Base-by-base conservation (phyloP, 2,113 vertebrate species). In the Dipodomys stephensi region DNA sequence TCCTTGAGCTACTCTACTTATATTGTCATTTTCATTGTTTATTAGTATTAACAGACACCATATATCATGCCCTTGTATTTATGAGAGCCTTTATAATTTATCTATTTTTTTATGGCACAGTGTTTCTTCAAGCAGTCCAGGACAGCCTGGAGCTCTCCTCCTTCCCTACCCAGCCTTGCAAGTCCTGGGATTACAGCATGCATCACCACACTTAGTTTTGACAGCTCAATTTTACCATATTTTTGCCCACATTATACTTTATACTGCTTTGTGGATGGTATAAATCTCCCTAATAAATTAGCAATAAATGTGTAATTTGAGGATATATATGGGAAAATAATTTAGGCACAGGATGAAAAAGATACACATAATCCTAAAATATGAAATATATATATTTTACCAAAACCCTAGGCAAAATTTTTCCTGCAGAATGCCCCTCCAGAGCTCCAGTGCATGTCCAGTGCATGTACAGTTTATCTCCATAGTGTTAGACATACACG, bases 41-140 rank as follows among this genome's bases (percentile, higher is more conserved):
- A 10, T 25, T 69, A 27, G 28, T 72, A 53, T 44, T 28, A 60
- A 39, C 3, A 44, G 35, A 28, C 18, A 20, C 23, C 11, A 0
- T 6, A 3, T 1, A 32, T 2, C 10, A 16, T 87, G 12, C 20
- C 9, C 7, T 27, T 39, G 18, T 11, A 2, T 1, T 19, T 3
- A 4, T 22, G 28, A 67, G 25, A 20, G 11, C 9, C 12, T 76
- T 22, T 65, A 7, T 23, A 20, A 10, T 11, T 67, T 10, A 28
- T 28, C 12, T 67, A 28, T 28, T 67, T 74, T 57, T 86, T 62
- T 74, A 8, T 79, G 67, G 78, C 28, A 62, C 32, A 35, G 19
- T 27, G 6, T 62, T 35, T 74, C 72, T 64, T 11, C n/a, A 62
- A 9, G 19, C 64, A n/a, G 35, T 27, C 19, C 44, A 76, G 16